phyloP scores from a whole-genome alignment of 2,888 invertebrate genomes.

The Heterodera filipjevi region DNA sequence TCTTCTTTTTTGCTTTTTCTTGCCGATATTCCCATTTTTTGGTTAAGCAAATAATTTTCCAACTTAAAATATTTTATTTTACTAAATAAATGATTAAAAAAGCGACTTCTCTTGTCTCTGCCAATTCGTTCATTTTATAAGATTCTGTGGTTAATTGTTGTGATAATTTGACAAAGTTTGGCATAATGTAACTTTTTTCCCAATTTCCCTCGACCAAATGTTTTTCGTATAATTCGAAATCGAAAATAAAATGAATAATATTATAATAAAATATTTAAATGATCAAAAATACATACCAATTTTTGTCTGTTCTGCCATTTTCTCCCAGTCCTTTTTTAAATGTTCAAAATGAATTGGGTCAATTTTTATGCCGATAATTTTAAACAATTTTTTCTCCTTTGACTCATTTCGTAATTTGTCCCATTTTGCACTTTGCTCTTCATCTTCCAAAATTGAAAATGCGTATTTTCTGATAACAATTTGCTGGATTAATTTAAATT shows the following conservation, averaged over 20 bases:
- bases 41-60: background rate
- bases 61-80: background rate
- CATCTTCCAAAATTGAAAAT: background rate
- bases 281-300: too few species aligned
- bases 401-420: background rate
- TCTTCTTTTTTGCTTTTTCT: background rate
- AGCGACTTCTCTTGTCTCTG: background rate
- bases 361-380: background rate
- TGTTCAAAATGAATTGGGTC: background rate
- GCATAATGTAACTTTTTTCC: background rate
- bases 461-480: background rate
- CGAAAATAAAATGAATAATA: background rate
- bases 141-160: background rate
- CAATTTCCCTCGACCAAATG: background rate
- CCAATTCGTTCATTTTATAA: background rate
- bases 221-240: background rate
- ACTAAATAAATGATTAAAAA: background rate
- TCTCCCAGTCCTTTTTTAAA: background rate
- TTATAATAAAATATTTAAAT: too few species aligned
- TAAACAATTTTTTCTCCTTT: background rate
- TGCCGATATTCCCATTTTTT: too few species aligned
- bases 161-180: background rate
- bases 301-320: background rate
- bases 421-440: background rate
- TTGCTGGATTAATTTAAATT: background rate